Percentiles rank a stretch among this genome's conserved stretches.
Evolutionary conservation across 2,888 invertebrate genomes (phyloP).

Genomic region (Cephus rjabovi): DNA sequence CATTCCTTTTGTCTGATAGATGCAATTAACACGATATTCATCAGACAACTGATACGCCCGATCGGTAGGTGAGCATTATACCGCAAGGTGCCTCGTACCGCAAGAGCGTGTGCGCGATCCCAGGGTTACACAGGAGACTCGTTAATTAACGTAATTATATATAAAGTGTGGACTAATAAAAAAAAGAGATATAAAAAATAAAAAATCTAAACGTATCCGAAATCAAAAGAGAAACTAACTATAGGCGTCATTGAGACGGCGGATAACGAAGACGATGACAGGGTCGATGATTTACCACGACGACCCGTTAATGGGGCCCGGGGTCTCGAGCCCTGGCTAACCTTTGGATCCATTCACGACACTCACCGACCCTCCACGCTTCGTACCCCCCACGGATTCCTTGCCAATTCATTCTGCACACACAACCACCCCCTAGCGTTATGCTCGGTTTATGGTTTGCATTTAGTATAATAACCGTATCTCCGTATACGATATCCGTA

Average conservation of each 20-base stretch:
- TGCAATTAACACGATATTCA: neutral
- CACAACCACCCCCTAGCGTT: slow-evolving; percentile 27
- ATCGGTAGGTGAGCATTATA: neutral
- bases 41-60: neutral
- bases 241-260: slow-evolving; percentile 35
- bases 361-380: slow-evolving; percentile 25
- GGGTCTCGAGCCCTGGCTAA: slow-evolving; percentile 48
- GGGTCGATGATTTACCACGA: slow-evolving; percentile 63
- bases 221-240: neutral
- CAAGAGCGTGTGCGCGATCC: neutral
- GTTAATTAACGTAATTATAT: neutral
- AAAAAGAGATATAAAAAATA: neutral
- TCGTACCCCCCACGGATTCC: slow-evolving; percentile 39
- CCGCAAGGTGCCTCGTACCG: neutral
- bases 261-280: slow-evolving; percentile 66
- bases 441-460: slow-evolving; percentile 56
- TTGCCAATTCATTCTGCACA: slow-evolving; percentile 51
- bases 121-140: neutral
- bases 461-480: slow-evolving; percentile 60
- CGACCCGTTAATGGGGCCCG: slow-evolving; percentile 54
- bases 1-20: neutral
- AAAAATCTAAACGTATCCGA: neutral
- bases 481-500: neutral
- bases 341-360: slow-evolving; percentile 60
- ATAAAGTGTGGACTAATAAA: neutral